Evolutionary conservation across 1,140 invertebrate genomes (phyloP), one percentile per base, ranked within the genome.

Genomic region (Heterodera carotae): DNA sequence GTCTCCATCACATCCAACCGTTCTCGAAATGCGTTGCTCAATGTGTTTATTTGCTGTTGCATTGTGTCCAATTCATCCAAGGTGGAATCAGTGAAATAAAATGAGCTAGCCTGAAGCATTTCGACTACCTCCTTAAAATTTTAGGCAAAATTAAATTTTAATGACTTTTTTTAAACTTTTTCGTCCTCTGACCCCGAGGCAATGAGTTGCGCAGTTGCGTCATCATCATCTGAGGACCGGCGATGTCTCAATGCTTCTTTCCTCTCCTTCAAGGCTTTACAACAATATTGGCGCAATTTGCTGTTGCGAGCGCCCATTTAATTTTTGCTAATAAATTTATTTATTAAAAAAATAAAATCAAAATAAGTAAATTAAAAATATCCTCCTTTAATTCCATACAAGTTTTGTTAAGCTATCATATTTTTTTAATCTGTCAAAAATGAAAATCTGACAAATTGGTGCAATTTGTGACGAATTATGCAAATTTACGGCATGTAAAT

Each of bases 21-120:
- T 43, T 39, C 18, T 34, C 67, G 56, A n/a, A 77, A 60, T 31
- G 48, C 12, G 33, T n/a, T 31, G 12, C 60, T 33, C 67, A 56
- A 48, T 29, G 25, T 60, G 36, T 77, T 53, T 43, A 77, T 77
- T 77, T 53, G 25, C 29, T 39, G 64, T 15, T 77, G 66, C 76
- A 77, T 77, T 31, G 25, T 25, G n/a, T 31, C n/a, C 33, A 77
- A 62, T 71, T 77, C 76, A 29, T 33, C 25, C n/a, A 33, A 31
- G 2, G 27, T 69, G 39, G 33, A 10, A 66, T 27, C 62, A 2
- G 62, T 27, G 3, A 22, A 31, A 56, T 15, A 12, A 53, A 4
- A 10, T 1, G 12, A 15, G 22, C 18, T 4, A 22, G 48, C 15
- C 48, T 56, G 12, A 22, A 56, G 18, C 48, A 56, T 15, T 22